Conservation (phyloP, 2,888 invertebrate species). For the Podabrus alpinus region DNA sequence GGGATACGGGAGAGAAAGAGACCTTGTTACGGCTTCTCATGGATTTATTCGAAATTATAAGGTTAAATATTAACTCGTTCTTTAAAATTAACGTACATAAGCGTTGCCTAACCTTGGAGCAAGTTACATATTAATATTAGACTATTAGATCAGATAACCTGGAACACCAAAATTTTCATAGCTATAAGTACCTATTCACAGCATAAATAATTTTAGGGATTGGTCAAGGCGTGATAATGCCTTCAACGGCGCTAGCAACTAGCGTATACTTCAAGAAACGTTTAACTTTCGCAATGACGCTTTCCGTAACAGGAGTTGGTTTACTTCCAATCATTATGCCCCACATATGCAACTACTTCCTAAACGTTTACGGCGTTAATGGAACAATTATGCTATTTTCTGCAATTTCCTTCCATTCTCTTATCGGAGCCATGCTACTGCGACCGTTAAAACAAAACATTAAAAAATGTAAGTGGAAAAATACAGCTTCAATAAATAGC, state of each 20-base stretch:
- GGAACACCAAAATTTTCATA: too few species aligned
- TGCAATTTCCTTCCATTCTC: conserved; percentile 56
- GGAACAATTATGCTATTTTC: conserved; percentile 58
- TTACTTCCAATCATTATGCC: conserved; percentile 58
- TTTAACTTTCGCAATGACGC: conserved; percentile 57
- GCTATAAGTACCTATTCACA: too few species aligned
- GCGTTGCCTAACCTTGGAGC: too few species aligned
- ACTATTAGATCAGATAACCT: too few species aligned
- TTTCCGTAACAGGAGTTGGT: conserved; percentile 57
- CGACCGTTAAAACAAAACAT: conserved; percentile 46
- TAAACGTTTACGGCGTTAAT: conserved; percentile 50
- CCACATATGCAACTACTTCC: conserved; percentile 53
- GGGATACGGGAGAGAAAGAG: too few species aligned
- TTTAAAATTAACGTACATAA: too few species aligned
- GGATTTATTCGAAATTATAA: too few species aligned
- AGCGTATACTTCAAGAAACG: conserved; percentile 58
- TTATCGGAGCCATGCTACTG: conserved; percentile 56
- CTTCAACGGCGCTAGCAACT: conserved; percentile 56
- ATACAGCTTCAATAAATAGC: neutral
- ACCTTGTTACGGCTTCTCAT: too few species aligned
- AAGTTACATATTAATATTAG: too few species aligned
- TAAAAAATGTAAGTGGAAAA: neutral
- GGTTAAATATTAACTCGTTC: too few species aligned
- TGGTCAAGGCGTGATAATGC: conserved; percentile 56
- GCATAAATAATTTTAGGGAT: conserved; percentile 49